Evolutionary conservation across 1,140 invertebrate genomes (phyloP).

Genomic region (Calycopis cecrops): DNA sequence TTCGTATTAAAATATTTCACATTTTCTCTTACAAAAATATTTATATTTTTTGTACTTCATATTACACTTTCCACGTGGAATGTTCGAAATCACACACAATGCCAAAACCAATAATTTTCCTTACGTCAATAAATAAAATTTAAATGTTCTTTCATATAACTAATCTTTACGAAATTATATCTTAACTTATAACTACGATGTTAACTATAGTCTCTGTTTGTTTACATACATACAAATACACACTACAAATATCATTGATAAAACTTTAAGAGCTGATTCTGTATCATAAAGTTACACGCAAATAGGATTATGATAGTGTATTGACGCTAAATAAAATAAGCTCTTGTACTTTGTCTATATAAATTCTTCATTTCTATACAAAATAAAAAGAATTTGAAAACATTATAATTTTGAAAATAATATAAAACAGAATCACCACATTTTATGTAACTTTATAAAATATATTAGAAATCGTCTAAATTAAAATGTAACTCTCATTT

Average conservation of each 20-base stretch:
- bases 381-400: no score
- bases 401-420: no score
- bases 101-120: constrained; percentile 43
- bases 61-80: constrained; percentile 67
- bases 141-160: not conserved
- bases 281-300: no score
- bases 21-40: constrained; percentile 67
- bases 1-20: constrained; percentile 14
- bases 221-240: constrained; percentile 40
- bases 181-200: constrained; percentile 34
- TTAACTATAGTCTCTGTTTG: constrained; percentile 49
- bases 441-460: no score
- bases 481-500: no score
- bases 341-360: no score
- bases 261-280: not conserved
- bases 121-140: not conserved
- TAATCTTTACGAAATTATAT: not conserved
- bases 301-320: no score
- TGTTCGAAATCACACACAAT: constrained; percentile 67
- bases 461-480: no score
- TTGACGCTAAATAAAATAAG: no score
- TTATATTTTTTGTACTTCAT: constrained; percentile 68
- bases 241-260: not conserved
- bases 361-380: no score
- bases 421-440: no score